Evolutionary conservation across 2,888 invertebrate species (phyloP), one percentile per base, ranked within the genome.

Genomic region (Dendrolimus houi): DNA sequence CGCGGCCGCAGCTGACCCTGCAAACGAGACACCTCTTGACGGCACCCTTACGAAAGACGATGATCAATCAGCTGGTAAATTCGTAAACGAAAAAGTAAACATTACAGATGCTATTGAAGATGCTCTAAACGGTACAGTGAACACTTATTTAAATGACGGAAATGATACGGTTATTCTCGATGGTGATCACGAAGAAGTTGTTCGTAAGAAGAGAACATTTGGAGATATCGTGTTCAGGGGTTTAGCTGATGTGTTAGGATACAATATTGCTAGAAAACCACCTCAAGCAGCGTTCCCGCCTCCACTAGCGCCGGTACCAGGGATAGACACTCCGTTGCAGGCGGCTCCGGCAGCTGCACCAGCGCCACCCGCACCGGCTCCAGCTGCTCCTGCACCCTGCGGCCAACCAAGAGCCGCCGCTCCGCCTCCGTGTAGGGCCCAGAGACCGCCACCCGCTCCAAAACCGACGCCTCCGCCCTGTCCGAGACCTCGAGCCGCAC

Each of bases 161-260:
- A 71, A 81, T 61, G 77, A 72, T 54, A 77, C 77, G n/a, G 62
- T 76, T 52, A 52, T 52, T 42, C 63, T 69, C 8, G 77, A 81
- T 56, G 78, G 73, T 3, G 78, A 81, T 10, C 79, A 81, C 58
- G 85, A 81, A 55, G 82, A 86, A 9, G 72, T 90, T 42, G 86
- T 90, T 55, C 74, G 91, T n/a, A 84, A 83, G 75, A 91, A 91
- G 68, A 71, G 91, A 57, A 91, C 91, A 1, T 91, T 91, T 66
- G 91, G 91, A 8, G 89, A 91, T 57, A 75, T 91, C 61, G 88
- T 91, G 70, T 91, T 91, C 66, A 74, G 89, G 58, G 91, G 91
- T 1, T 69, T 91, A n/a, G 91, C 91, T 9, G 91, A 91, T 61
- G 91, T 85, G 59, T 76, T 91, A 14, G 91, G 91, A 2, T 91